Percentiles rank a stretch among this genome's conserved stretches.
These are phyloP conservation scores for Channa argus DNA, from an alignment of 2,113 vertebrate genomes.

Conservation along the genomic window DNA sequence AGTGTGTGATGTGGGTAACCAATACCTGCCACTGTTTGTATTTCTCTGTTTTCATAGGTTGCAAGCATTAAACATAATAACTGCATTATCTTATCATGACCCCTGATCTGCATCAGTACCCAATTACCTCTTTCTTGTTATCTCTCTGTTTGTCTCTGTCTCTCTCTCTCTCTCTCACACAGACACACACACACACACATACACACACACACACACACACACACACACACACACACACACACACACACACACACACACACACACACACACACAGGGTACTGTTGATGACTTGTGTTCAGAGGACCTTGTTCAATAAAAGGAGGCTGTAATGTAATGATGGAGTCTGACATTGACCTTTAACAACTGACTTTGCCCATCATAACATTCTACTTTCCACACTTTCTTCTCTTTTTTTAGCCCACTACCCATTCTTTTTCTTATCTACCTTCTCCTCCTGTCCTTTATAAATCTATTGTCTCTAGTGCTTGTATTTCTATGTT, in stretches of 20 bases:
- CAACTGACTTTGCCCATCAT: too few species aligned
- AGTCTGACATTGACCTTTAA: background rate
- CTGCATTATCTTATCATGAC: slow-evolving; percentile 10
- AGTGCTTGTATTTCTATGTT: too few species aligned
- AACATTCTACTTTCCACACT: background rate
- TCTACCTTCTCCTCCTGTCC: too few species aligned
- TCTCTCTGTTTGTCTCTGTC: background rate
- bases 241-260: background rate
- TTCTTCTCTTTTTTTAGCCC: too few species aligned
- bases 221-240: slow-evolving; percentile 11
- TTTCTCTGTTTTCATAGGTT: slow-evolving; percentile 9
- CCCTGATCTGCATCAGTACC: background rate
- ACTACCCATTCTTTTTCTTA: too few species aligned
- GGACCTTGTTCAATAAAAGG: too few species aligned
- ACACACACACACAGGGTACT: background rate
- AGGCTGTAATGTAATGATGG: slow-evolving; percentile 28
- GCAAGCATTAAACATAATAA: slow-evolving; percentile 20
- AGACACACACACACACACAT: background rate
- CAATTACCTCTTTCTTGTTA: background rate
- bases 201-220: slow-evolving; percentile 9
- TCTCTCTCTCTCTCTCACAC: background rate
- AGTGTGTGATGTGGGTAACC: slow-evolving; percentile 13
- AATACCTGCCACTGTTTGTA: slow-evolving; percentile 4
- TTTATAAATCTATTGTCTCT: too few species aligned
- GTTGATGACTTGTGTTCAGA: too few species aligned